These are phyloP conservation scores for Darevskia mixta DNA, from an alignment of 2,797 vertebrate species.

Conservation along the genomic window DNA sequence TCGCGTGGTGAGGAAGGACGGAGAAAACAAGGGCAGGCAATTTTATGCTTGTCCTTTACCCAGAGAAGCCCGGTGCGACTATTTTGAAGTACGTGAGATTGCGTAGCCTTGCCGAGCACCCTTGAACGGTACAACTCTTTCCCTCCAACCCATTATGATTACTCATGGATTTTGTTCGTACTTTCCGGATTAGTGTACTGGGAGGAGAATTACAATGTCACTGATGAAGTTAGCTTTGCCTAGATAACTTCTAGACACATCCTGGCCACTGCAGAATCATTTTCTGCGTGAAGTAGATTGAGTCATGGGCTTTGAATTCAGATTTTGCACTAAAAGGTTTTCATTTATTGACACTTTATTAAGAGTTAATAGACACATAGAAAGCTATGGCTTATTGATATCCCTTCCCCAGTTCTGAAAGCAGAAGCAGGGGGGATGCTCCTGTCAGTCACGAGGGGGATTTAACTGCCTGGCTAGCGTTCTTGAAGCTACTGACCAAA, in stretches of 20 bases:
- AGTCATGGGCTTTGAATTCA: not conserved
- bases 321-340: not conserved
- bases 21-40: constrained; percentile 90
- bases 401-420: no score
- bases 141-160: not conserved
- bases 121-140: constrained; percentile 3
- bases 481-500: no score
- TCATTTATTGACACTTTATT: not conserved
- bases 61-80: constrained; percentile 84
- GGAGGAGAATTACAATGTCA: not conserved
- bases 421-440: not conserved
- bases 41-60: constrained; percentile 91
- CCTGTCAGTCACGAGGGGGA: not conserved
- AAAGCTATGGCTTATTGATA: not conserved
- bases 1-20: constrained; percentile 88
- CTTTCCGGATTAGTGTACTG: not conserved
- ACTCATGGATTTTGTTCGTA: constrained; percentile 16
- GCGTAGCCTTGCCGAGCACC: not conserved
- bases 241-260: not conserved
- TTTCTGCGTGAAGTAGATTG: not conserved
- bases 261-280: not conserved
- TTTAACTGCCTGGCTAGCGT: not conserved
- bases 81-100: constrained; percentile 86
- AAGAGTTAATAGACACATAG: not conserved
- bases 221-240: not conserved